Evolutionary conservation across 2,113 vertebrate genomes (phyloP), one percentile per base, ranked within the genome.

Genomic region (Chroicocephalus ridibundus): DNA sequence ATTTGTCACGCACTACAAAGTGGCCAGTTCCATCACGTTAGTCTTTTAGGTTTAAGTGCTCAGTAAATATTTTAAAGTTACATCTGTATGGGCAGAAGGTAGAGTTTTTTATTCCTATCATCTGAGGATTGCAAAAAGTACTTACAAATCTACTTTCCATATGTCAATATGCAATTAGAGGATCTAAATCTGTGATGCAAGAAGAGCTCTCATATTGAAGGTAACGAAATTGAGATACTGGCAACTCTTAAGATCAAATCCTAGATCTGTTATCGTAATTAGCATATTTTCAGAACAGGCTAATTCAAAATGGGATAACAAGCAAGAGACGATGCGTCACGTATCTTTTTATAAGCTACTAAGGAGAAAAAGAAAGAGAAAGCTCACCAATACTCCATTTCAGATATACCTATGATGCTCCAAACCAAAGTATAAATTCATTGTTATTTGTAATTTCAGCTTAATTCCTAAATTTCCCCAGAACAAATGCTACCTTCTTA

Each of bases 41-140:
- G 84, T 91, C 93, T 96, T 96, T 93, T 96, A 92, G 69, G 31
- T 93, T 89, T 66, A 93, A 94, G 66, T 27, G 85, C 93, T 89
- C 95, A 64, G 84, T 94, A 94, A 97, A 97, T 96, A 96, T 95
- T 96, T 96, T 94, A 95, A 94, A 91, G 66, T 93, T 91, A 66
- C 55, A 88, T 95, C 81, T 96, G 87, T 68, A 96, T 15, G 49
- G 93, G 81, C 94, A 97, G 96, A 97, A 95, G 91, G 93, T 81
- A 83, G 74, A 82, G 40, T 32, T 93, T 86, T 95, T 94, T 54
- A 60, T 64, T 93, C 69, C 44, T 54, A 74, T 93, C 86, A 94
- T 83, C 62, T 91, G 44, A 94, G 58, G 61, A 90, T 9, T 68
- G 80, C 61, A 94, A 54, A 72, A 95, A 93, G 91, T 87, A 94